A percentile compares a stretch with the other conserved stretches of the same genome.
phyloP scores from a whole-genome alignment of 2,888 invertebrate genomes.

The Parascotia fuliginaria region DNA sequence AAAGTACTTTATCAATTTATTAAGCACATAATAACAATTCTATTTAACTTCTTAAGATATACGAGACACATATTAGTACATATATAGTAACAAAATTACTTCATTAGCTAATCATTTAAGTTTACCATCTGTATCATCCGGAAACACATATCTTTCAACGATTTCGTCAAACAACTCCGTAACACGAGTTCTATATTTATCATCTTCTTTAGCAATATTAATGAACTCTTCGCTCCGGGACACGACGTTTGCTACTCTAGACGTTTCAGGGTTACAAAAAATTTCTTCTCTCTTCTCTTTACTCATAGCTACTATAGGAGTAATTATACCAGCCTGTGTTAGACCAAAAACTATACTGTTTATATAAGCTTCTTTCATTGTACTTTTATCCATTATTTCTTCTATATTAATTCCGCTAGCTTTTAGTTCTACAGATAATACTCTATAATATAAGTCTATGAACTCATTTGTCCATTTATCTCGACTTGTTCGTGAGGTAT shows the following conservation, averaged over 20 bases:
- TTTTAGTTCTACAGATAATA: slow-evolving; percentile 71
- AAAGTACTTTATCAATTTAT: too few relatives aligned
- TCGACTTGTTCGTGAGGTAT: slow-evolving; percentile 75
- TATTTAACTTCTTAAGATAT: too few relatives aligned
- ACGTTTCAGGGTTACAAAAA: slow-evolving; percentile 57
- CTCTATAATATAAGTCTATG: slow-evolving; percentile 83
- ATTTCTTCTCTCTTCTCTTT: slow-evolving; percentile 54
- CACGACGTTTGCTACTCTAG: slow-evolving; percentile 52
- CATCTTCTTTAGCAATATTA: slow-evolving; percentile 57
- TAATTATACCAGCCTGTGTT: slow-evolving; percentile 69
- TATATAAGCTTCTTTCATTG: slow-evolving; percentile 54
- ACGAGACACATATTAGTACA: too few relatives aligned
- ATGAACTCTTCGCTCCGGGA: slow-evolving; percentile 68
- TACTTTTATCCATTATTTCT: slow-evolving; percentile 50
- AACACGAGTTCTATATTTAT: slow-evolving; percentile 68
- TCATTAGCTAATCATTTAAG: not conserved
- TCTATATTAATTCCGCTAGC: slow-evolving; percentile 52
- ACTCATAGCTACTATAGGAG: slow-evolving; percentile 63
- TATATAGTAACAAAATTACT: not conserved
- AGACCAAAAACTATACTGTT: slow-evolving; percentile 67
- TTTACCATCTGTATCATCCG: slow-evolving; percentile 10
- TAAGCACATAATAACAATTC: too few relatives aligned
- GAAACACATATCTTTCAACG: slow-evolving; percentile 73
- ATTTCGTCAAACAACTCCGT: slow-evolving; percentile 85
- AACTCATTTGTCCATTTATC: slow-evolving; percentile 71